phyloP scores from a whole-genome alignment of 2,888 invertebrate genomes.

The Tromatobia lineatoria region DNA sequence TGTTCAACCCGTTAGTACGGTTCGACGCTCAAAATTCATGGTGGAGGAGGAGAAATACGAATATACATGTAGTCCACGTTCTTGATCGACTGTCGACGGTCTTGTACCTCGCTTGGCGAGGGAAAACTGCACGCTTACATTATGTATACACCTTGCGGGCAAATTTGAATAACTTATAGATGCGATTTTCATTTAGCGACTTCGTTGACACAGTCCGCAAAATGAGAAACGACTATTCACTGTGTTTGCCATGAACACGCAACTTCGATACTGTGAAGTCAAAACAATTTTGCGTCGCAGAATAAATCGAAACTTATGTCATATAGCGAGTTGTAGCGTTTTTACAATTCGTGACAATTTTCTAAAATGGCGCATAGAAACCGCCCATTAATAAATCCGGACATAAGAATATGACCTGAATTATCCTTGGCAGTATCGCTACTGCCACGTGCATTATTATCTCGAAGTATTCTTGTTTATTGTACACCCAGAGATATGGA shows the following conservation, averaged over 20 bases:
- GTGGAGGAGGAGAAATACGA: not conserved
- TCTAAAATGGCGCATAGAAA: not conserved
- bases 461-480: not conserved
- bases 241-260: not conserved
- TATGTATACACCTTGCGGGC: not conserved
- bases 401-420: not conserved
- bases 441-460: not conserved
- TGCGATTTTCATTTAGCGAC: not conserved
- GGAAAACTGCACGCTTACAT: slow-evolving; percentile 6
- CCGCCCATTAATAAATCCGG: no score
- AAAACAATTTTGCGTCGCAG: slow-evolving; percentile 5
- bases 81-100: slow-evolving; percentile 24
- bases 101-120: not conserved
- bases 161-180: slow-evolving; percentile 19
- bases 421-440: not conserved
- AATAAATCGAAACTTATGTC: not conserved
- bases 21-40: not conserved
- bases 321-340: not conserved
- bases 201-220: not conserved
- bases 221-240: not conserved
- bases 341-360: not conserved
- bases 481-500: no score
- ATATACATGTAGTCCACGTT: not conserved
- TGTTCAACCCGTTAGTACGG: not conserved
- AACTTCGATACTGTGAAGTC: not conserved